Evolutionary conservation across 1,140 invertebrate genomes (phyloP).

Genomic region (Drosophila biarmipes): DNA sequence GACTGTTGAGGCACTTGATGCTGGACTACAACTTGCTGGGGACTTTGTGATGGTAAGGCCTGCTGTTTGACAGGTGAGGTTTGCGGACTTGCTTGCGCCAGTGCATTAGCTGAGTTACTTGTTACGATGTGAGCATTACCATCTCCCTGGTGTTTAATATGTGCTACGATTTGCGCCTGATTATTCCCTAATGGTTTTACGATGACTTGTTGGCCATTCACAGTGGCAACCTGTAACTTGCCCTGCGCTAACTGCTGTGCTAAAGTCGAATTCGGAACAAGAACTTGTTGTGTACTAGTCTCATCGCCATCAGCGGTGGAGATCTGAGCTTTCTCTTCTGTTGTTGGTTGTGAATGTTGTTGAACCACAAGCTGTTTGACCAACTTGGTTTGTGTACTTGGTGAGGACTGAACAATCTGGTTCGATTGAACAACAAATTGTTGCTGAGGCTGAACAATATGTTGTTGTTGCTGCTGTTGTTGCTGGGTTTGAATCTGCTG

Average conservation of each 20-base stretch:
- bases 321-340: conserved; percentile 60
- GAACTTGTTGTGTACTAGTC: conserved; percentile 87
- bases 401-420: conserved; percentile 68
- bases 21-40: conserved; percentile 64
- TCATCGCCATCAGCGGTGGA: conserved; percentile 41
- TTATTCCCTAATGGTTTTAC: conserved; percentile 90
- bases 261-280: conserved; percentile 90
- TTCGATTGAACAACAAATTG: conserved; percentile 66
- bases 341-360: conserved; percentile 40
- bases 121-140: conserved; percentile 81
- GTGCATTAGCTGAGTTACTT: conserved; percentile 55
- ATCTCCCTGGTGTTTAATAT: conserved; percentile 86
- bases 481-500: conserved; percentile 82
- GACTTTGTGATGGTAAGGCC: conserved; percentile 53
- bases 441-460: conserved; percentile 70
- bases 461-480: conserved; percentile 60
- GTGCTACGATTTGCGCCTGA: conserved; percentile 89
- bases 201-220: conserved; percentile 92
- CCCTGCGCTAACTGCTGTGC: conserved; percentile 91
- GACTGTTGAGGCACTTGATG: conserved; percentile 50
- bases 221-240: conserved; percentile 92
- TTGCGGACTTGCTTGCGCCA: conserved; percentile 57
- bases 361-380: conserved; percentile 70
- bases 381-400: conserved; percentile 56
- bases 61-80: conserved; percentile 63